These are phyloP conservation scores for Selene dorsalis DNA, from an alignment of 2,797 vertebrate species.

Conservation along the genomic window DNA sequence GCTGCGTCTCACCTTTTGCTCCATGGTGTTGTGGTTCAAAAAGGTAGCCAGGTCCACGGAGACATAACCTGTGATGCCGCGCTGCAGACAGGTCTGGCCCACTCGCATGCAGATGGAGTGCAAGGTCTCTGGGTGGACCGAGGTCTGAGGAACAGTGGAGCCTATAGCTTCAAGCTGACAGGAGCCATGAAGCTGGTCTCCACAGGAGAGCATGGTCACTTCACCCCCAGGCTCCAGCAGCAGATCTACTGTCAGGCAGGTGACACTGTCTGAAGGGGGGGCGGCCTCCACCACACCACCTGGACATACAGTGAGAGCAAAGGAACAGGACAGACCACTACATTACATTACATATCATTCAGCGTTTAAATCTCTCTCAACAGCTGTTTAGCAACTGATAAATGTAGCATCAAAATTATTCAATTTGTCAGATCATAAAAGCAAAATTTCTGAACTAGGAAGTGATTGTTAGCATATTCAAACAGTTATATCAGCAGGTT, in stretches of 20 bases:
- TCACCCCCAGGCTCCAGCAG: constrained; percentile 88
- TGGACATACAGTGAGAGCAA: constrained; percentile 63
- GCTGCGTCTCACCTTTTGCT: constrained; percentile 88
- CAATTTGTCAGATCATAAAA: constrained; percentile 45
- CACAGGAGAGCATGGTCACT: constrained; percentile 86
- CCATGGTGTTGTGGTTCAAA: constrained; percentile 75
- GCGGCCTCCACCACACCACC: constrained; percentile 92
- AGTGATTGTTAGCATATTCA: constrained; percentile 29
- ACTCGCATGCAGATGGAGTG: constrained; percentile 83
- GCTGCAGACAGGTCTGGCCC: constrained; percentile 85
- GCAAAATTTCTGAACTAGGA: constrained; percentile 47
- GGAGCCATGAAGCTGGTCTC: constrained; percentile 88
- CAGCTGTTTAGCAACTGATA: constrained; percentile 50
- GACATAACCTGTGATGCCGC: constrained; percentile 86
- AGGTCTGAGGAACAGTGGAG: constrained; percentile 87
- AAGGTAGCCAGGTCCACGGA: constrained; percentile 91
- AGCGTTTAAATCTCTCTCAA: constrained; percentile 23
- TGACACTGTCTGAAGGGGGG: constrained; percentile 84
- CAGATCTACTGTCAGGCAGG: constrained; percentile 90
- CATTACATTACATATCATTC: constrained; percentile 7
- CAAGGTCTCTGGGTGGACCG: constrained; percentile 84
- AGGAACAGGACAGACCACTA: constrained; percentile 11
- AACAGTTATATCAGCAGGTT: constrained; percentile 47
- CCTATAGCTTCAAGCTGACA: constrained; percentile 84
- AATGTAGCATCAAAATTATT: constrained; percentile 43